Evolutionary conservation across 1,140 invertebrate genomes (phyloP).

Genomic region (Solenopsis fugax): DNA sequence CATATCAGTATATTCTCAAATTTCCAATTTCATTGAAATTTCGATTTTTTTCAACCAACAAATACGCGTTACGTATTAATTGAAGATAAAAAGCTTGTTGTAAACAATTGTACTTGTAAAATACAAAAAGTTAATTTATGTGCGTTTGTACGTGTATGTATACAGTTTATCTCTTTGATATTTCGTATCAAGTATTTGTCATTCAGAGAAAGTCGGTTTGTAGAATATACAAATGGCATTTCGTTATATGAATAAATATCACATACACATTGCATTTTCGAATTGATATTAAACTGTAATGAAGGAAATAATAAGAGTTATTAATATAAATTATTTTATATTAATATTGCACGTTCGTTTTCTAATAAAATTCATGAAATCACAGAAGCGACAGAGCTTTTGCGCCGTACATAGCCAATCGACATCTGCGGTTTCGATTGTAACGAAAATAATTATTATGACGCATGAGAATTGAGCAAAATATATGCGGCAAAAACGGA

Average conservation of each 20-base stretch:
- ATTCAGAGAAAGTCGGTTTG: not conserved
- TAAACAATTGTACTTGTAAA: not conserved
- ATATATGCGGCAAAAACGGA: not conserved
- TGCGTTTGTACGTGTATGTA: not conserved
- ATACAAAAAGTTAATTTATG: not conserved
- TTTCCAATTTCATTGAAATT: constrained; percentile 50
- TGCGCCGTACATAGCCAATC: constrained; percentile 36
- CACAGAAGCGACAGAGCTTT: not conserved
- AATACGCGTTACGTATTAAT: constrained; percentile 1
- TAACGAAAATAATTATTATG: constrained; percentile 66
- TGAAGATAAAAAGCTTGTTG: not conserved
- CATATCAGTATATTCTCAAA: constrained; percentile 31
- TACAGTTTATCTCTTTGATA: not conserved
- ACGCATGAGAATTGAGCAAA: constrained; percentile 67
- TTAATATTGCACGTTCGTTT: not conserved
- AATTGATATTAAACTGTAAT: not conserved
- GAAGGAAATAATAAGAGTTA: constrained; percentile 31
- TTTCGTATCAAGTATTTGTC: not conserved
- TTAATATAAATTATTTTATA: constrained; percentile 6
- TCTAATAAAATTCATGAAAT: constrained; percentile 35
- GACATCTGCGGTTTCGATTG: constrained; percentile 48
- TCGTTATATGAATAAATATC: not conserved
- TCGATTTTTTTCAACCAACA: constrained; percentile 1
- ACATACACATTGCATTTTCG: not conserved
- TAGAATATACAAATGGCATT: not conserved